Base-by-base conservation (phyloP, 2,113 vertebrate genomes). In the Indicator indicator region DNA sequence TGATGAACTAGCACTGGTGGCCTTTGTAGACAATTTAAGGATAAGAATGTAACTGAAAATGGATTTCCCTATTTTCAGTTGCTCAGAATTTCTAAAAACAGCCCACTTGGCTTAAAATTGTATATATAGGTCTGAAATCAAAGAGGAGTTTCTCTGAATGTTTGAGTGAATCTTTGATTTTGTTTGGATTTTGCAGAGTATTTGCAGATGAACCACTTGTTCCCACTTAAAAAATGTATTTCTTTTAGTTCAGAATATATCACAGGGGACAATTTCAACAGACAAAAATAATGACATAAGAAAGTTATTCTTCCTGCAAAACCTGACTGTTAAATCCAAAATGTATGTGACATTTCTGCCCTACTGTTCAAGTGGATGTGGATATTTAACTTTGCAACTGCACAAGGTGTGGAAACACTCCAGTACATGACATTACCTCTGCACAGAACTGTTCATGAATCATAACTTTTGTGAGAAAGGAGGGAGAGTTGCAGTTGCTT, bases 81-180 rank as follows among this genome's bases (percentile, higher is more conserved):
- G 44, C 40, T 87, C 56, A 71, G 88, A 88, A 74, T 33, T 95
- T 88, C 88, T 91, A 94, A 89, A 96, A 90, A 88, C 90, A 95
- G 71, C 27, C 4, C 11, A 16, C 63, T 86, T 86, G 64, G 75
- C 75, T 91, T 69, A 75, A 90, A 91, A 85, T 38, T 77, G 42
- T 88, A 15, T 86, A 23, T 82, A 59, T 67, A 73, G 33, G 81
- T 93, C 79, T 71, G 19, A 89, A 90, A 38, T 90, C 88, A 93
- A 81, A 89, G 18, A 7, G 48, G 60, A 75, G 17, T 68, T 94
- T 93, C 38, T 93, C 14, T 78, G 42, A 77, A 69, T 44, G 8
- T 89, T 89, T 91, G 62, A 74, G 65, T 54, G 33, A 72, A 77
- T 77, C 40, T 81, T 81, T 93, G 44, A 83, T 72, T 72, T 79